Conservation (phyloP, 2,888 invertebrate genomes). For the Drosophila lutescens region DNA sequence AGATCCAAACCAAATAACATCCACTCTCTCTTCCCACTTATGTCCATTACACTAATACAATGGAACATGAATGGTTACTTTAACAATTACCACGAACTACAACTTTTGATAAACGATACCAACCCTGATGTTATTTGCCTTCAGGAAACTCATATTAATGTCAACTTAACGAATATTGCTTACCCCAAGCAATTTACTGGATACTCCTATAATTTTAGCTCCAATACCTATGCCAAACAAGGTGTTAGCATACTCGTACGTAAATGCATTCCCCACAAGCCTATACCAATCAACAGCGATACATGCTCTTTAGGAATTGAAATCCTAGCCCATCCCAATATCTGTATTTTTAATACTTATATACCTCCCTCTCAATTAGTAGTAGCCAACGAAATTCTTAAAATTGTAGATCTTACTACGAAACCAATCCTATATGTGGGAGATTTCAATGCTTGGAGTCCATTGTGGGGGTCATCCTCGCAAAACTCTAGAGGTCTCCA, state of each 20-base stretch:
- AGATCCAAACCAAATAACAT: not conserved
- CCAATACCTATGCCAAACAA: slow-evolving; percentile 1
- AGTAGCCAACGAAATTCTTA: not conserved
- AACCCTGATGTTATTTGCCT: slow-evolving; percentile 1
- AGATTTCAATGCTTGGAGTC: not conserved
- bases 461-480: not conserved
- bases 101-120: slow-evolving; percentile 1
- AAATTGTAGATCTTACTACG: not conserved
- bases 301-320: not conserved
- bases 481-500: not conserved
- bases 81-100: not conserved
- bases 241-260: slow-evolving; percentile 2
- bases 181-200: not conserved
- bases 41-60: not conserved
- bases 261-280: slow-evolving; percentile 19
- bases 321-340: slow-evolving; percentile 1
- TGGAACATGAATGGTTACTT: slow-evolving; percentile 1
- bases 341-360: not conserved
- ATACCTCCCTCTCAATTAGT: not conserved
- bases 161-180: not conserved
- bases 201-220: not conserved
- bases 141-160: not conserved
- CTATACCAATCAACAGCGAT: not conserved
- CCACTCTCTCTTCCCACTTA: not conserved
- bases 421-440: not conserved